Conservation (phyloP, 2,797 vertebrate species). For the Okamejei kenojei region DNA sequence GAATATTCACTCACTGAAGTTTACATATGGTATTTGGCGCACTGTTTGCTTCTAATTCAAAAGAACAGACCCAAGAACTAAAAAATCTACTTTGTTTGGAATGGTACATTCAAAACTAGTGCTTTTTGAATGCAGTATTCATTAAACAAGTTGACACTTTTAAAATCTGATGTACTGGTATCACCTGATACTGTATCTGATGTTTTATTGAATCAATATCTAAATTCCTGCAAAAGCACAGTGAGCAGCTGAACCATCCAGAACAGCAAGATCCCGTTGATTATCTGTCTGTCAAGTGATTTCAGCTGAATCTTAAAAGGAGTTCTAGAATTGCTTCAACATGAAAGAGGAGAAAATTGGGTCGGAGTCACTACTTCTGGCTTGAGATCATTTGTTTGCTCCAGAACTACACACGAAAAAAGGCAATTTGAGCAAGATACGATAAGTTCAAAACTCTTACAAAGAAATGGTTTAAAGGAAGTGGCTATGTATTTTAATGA, state of each 20-base stretch:
- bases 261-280: slow-evolving; percentile 4
- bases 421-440: background rate
- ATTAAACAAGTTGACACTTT: background rate
- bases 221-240: background rate
- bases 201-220: background rate
- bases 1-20: background rate
- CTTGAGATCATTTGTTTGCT: background rate
- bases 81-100: background rate
- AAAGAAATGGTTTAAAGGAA: background rate
- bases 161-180: background rate
- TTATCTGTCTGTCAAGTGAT: background rate
- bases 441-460: background rate
- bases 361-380: background rate
- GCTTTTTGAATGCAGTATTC: background rate
- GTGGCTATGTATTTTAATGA: background rate
- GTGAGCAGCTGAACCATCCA: background rate
- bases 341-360: background rate
- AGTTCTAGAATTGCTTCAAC: background rate
- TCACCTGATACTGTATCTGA: background rate
- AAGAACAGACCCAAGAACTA: background rate
- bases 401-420: background rate
- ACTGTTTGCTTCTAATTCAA: background rate
- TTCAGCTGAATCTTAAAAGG: background rate
- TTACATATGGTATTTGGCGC: background rate
- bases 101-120: background rate